Conservation (phyloP, 2,888 invertebrate genomes). For the Platycheirus rosarum region DNA sequence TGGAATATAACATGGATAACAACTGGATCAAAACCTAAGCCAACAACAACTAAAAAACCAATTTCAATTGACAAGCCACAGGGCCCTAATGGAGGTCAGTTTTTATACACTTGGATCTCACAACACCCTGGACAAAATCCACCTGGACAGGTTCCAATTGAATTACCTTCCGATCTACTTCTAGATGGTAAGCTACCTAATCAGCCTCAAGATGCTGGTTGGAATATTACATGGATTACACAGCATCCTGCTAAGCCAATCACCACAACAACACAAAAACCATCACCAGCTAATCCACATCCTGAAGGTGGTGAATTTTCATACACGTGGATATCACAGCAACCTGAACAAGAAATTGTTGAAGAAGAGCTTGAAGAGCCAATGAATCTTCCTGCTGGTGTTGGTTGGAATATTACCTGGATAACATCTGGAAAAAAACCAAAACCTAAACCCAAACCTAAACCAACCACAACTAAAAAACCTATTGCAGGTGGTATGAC, state of each 20-base stretch:
- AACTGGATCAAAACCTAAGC: not conserved
- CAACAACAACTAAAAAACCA: not conserved
- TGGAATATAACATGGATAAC: not conserved
- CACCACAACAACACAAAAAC: constrained; percentile 1
- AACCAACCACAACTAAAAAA: not conserved
- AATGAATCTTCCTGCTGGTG: not conserved
- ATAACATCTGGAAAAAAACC: not conserved
- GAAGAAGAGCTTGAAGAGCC: not conserved
- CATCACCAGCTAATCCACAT: not conserved
- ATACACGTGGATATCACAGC: not conserved
- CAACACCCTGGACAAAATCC: not conserved
- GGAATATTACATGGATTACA: constrained; percentile 1
- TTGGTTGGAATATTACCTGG: not conserved
- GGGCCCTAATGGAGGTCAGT: too few species aligned
- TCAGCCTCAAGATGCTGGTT: not conserved
- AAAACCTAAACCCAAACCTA: not conserved
- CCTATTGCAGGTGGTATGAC: not conserved
- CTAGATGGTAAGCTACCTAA: not conserved
- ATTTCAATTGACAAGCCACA: not conserved
- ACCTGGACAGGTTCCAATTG: not conserved
- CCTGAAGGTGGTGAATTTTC: not conserved
- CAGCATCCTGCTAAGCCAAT: not conserved
- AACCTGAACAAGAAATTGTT: not conserved
- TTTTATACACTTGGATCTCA: not conserved
- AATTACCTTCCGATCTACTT: not conserved